Conservation (phyloP, 1,140 invertebrate species). For the Apocrypta bakeri region DNA sequence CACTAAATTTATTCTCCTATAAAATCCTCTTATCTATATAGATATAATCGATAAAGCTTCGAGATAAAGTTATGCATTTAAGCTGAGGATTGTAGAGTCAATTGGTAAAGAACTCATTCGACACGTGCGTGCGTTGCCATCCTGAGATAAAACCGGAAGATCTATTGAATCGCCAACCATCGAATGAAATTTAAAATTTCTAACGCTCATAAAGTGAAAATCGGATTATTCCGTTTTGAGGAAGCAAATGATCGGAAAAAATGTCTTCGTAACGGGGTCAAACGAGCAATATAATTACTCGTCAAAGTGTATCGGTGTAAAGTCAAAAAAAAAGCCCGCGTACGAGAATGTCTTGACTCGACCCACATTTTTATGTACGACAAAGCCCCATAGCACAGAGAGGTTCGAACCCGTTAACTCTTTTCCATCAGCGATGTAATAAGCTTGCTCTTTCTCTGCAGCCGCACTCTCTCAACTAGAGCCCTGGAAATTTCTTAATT, state of each 20-base stretch:
- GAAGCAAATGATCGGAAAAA: background rate
- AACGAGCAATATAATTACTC: constrained; percentile 28
- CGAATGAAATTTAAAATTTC: background rate
- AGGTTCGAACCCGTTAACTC: constrained; percentile 28
- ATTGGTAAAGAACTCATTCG: background rate
- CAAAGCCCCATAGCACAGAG: constrained; percentile 10
- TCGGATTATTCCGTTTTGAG: background rate
- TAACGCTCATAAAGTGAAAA: background rate
- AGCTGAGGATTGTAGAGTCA: background rate
- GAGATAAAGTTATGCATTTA: background rate
- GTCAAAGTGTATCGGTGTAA: constrained; percentile 36
- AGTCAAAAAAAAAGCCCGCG: constrained; percentile 6
- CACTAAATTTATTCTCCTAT: constrained; percentile 10
- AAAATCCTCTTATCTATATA: constrained; percentile 6
- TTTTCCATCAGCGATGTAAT: constrained; percentile 31
- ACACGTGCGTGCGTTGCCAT: background rate
- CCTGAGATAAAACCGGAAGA: background rate
- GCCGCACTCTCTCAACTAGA: background rate
- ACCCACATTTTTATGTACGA: constrained; percentile 39
- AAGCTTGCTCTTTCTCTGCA: background rate
- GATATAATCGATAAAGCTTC: background rate
- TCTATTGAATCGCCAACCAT: background rate
- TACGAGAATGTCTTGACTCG: background rate
- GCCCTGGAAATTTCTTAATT: constrained; percentile 43
- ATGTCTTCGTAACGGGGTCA: constrained; percentile 22